A percentile compares a stretch with the other conserved stretches of the same genome.
phyloP scores from a whole-genome alignment of 2,888 invertebrate species.

The Pherbina coryleti region DNA sequence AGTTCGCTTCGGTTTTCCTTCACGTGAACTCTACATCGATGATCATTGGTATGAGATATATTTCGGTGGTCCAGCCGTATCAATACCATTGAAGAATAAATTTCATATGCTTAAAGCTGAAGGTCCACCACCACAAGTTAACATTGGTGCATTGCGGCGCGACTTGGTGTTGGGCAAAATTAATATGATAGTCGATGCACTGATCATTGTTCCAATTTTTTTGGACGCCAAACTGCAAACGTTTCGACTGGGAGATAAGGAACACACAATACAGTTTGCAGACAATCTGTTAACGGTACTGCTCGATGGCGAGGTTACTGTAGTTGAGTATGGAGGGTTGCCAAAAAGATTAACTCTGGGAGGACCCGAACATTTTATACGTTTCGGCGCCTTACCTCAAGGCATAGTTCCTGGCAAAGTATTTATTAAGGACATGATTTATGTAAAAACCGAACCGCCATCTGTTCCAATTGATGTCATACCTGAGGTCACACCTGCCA shows the following conservation, averaged over 20 bases:
- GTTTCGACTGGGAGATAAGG: constrained; percentile 79
- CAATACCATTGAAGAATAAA: constrained; percentile 83
- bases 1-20: constrained; percentile 91
- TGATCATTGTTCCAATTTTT: constrained; percentile 83
- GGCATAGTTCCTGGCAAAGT: constrained; percentile 80
- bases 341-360: constrained; percentile 83
- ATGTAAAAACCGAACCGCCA: constrained; percentile 67
- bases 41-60: constrained; percentile 91
- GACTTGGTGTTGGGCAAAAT: constrained; percentile 90
- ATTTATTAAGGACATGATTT: constrained; percentile 81
- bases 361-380: constrained; percentile 83
- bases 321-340: constrained; percentile 86
- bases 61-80: constrained; percentile 89
- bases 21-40: constrained; percentile 91
- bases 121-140: constrained; percentile 94
- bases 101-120: constrained; percentile 85
- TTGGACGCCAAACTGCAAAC: constrained; percentile 87
- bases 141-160: constrained; percentile 84
- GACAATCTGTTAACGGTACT: constrained; percentile 82
- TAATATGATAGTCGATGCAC: constrained; percentile 85
- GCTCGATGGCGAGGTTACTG: constrained; percentile 83
- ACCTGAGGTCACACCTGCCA: background rate
- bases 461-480: background rate
- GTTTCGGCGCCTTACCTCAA: constrained; percentile 84
- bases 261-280: constrained; percentile 83